A percentile compares a stretch with the other conserved stretches of the same genome.
Evolutionary conservation across 2,113 vertebrate genomes (phyloP).

Genomic region (Mastomys coucha): DNA sequence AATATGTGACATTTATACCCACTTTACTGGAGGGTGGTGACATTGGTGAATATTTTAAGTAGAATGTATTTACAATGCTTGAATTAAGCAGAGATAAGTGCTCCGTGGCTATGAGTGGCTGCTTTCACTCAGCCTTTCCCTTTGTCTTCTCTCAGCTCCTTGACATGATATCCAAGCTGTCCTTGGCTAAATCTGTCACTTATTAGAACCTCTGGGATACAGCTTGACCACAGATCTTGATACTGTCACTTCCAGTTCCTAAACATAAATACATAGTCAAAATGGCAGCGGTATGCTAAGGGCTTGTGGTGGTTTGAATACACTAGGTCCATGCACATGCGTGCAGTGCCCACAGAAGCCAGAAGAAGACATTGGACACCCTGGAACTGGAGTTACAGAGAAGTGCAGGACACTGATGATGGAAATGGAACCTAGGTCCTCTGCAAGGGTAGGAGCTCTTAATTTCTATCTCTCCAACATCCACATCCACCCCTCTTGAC

Average conservation of each 20-base stretch:
- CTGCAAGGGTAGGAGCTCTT: background rate
- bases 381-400: background rate
- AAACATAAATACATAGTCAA: background rate
- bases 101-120: background rate
- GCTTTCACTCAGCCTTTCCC: background rate
- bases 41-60: background rate
- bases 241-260: background rate
- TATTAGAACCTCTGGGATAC: background rate
- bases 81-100: background rate
- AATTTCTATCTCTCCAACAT: background rate
- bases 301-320: too few relatives aligned
- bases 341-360: background rate
- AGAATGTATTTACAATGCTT: background rate
- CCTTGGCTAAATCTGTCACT: background rate
- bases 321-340: background rate
- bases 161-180: background rate
- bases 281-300: background rate
- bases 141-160: background rate
- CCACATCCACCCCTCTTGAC: background rate
- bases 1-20: background rate
- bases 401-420: background rate
- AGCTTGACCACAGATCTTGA: background rate
- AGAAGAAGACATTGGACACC: background rate
- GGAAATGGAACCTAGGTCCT: background rate
- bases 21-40: too few relatives aligned